phyloP scores from a whole-genome alignment of 2,888 invertebrate genomes.

The Troides oblongomaculatus region DNA sequence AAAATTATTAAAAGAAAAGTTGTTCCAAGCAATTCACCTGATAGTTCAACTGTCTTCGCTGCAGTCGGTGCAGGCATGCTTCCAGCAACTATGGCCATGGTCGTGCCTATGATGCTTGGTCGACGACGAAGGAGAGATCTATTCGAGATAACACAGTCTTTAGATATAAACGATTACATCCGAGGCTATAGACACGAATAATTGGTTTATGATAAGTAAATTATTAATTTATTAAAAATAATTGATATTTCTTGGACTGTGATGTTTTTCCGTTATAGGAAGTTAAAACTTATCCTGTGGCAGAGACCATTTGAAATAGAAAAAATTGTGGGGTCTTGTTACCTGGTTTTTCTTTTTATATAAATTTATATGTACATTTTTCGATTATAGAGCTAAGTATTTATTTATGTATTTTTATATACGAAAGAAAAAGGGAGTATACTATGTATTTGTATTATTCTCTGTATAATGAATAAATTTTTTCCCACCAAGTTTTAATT shows the following conservation, averaged over 20 bases:
- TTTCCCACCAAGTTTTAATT: too few species aligned
- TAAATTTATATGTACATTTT: slow-evolving; percentile 17
- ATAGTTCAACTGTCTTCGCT: slow-evolving; percentile 83
- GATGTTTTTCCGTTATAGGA: slow-evolving; percentile 26
- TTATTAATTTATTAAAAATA: slow-evolving; percentile 16
- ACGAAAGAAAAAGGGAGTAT: too few species aligned
- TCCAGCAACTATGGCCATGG: slow-evolving; percentile 89
- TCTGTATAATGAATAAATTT: too few species aligned
- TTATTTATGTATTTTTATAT: too few species aligned
- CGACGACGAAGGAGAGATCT: slow-evolving; percentile 60
- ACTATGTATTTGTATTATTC: too few species aligned
- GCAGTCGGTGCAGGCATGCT: slow-evolving; percentile 89
- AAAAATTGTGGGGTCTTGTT: not conserved
- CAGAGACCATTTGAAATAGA: not conserved
- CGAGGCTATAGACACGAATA: slow-evolving; percentile 23
- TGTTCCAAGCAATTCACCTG: slow-evolving; percentile 56
- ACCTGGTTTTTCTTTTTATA: not conserved
- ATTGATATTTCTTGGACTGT: slow-evolving; percentile 34
- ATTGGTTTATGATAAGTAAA: slow-evolving; percentile 1
- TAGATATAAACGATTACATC: slow-evolving; percentile 34
- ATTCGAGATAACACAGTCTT: slow-evolving; percentile 35
- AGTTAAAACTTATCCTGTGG: not conserved
- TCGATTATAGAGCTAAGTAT: too few species aligned
- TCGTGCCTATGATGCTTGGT: slow-evolving; percentile 88
- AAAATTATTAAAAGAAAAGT: slow-evolving; percentile 59